Percentiles rank a stretch among this genome's conserved stretches.
phyloP scores from a whole-genome alignment of 2,797 vertebrate genomes.

The Gallirallus australis region DNA sequence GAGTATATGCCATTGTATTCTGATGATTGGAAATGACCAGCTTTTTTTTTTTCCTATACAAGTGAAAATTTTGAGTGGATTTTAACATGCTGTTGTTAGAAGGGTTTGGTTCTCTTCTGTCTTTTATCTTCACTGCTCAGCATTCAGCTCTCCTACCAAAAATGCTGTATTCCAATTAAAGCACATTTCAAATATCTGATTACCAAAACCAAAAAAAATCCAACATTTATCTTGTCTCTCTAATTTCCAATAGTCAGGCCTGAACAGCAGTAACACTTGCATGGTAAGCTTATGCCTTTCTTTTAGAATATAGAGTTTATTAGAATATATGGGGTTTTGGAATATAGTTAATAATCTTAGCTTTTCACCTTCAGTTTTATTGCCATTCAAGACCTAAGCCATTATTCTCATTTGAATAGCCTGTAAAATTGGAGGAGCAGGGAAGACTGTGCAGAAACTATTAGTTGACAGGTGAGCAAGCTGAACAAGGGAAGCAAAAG shows the following conservation, averaged over 20 bases:
- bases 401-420: not conserved
- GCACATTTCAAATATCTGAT: not conserved
- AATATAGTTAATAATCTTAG: not conserved
- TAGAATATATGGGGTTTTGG: not conserved
- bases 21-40: not conserved
- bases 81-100: not conserved
- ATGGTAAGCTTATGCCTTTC: fast-evolving
- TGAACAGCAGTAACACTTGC: not conserved
- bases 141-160: not conserved
- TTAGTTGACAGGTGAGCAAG: fast-evolving
- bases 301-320: not conserved
- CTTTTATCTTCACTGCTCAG: not conserved
- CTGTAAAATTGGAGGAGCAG: not conserved
- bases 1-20: not conserved
- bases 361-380: not conserved
- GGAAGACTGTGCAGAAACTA: not conserved
- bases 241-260: not conserved
- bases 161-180: not conserved
- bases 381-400: not conserved
- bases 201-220: not conserved
- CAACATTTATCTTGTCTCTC: not conserved
- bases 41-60: not conserved
- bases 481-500: not conserved
- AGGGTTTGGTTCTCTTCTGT: not conserved
- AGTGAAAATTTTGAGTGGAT: not conserved